These are phyloP conservation scores for Clarias platycephalus DNA, from an alignment of 2,797 vertebrate genomes.

Conservation along the genomic window DNA sequence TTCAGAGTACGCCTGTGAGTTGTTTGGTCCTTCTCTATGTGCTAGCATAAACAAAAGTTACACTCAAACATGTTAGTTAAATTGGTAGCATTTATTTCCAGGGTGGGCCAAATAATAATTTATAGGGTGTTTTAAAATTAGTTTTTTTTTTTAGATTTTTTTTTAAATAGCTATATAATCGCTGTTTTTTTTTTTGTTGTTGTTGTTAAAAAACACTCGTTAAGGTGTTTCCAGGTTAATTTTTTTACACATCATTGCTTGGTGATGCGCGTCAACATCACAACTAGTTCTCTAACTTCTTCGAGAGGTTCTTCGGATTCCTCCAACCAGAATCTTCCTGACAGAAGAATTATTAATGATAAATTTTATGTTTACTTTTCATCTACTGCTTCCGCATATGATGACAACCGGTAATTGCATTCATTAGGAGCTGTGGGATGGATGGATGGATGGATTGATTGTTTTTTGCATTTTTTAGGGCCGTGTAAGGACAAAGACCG, in stretches of 20 bases:
- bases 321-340: neutral
- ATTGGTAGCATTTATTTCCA: neutral
- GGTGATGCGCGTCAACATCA: neutral
- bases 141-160: neutral
- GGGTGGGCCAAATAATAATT: neutral
- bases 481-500: slow-evolving; percentile 94
- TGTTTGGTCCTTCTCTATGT: neutral
- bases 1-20: neutral
- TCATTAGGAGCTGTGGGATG: neutral
- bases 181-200: neutral
- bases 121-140: neutral
- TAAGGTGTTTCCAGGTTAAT: neutral
- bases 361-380: neutral
- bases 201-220: neutral
- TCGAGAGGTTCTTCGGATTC: neutral
- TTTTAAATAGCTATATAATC: neutral
- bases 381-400: neutral
- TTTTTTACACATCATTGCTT: neutral
- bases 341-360: neutral
- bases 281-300: neutral
- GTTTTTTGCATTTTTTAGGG: slow-evolving; percentile 69
- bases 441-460: no score
- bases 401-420: neutral
- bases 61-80: neutral
- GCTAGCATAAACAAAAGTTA: neutral